Percentiles rank a stretch among this genome's conserved stretches.
Conservation (phyloP, 2,797 vertebrate species). For the Propithecus perrieri region DNA sequence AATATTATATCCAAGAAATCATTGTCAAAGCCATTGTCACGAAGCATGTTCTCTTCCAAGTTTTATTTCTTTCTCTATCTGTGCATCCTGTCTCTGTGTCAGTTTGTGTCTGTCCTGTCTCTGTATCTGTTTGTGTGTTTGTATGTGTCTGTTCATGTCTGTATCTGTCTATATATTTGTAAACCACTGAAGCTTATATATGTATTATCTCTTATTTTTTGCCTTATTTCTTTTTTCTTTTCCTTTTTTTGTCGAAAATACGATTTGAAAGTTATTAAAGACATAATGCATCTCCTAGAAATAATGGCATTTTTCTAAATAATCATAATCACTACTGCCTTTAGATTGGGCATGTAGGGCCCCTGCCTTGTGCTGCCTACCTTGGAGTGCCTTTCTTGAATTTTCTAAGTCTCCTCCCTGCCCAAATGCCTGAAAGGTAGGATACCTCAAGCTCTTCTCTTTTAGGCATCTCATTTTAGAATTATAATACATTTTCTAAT, state of each 20-base stretch:
- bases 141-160: background rate
- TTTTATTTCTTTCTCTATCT: background rate
- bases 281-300: background rate
- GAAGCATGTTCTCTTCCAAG: background rate
- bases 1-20: background rate
- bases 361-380: background rate
- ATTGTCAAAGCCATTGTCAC: background rate
- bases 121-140: background rate
- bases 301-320: background rate
- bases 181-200: background rate
- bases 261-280: background rate
- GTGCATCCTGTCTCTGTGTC: background rate
- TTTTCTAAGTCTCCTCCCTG: background rate
- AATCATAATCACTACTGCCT: background rate
- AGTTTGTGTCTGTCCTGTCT: background rate
- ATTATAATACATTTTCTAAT: conserved; percentile 16
- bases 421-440: background rate
- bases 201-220: background rate
- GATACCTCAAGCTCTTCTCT: background rate
- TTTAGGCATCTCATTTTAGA: background rate
- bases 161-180: background rate
- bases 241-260: background rate
- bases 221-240: background rate
- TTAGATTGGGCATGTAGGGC: background rate
- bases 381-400: background rate